Evolutionary conservation across 2,888 invertebrate genomes (phyloP), one percentile per base, ranked within the genome.

Genomic region (Bibio marci): DNA sequence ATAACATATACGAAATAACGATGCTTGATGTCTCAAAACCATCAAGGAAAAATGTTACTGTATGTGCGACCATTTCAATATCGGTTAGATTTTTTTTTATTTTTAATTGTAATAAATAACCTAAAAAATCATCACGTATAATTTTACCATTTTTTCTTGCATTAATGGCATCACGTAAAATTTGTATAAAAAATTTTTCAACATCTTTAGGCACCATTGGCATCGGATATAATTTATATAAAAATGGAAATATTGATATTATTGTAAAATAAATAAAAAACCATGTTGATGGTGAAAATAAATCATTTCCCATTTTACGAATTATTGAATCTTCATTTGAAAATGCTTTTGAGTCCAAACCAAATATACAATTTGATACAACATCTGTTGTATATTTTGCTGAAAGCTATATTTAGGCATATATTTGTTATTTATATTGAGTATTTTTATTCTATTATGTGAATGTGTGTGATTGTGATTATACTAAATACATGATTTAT

Each of bases 361-460:
- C 67, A 40, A 64, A 53, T 12, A 64, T 64, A 34, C 61, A 63
- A 40, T 57, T 59, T 2, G 62, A 59, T 1, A 67, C 62, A 32
- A 60, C 57, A 41, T 67, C 65, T 0, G 58, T 49, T 2, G 65
- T 65, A 36, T 54, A 65, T 18, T 58, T 53, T 4, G 56, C 44
- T 17, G 37, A 11, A 4, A 37, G 30, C 37, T 37, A 19, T 64
- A 37, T 52, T 52, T 22, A 6, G 30, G 45, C 49, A 38, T 50
- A 37, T 36, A 44, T 46, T 26, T 50, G 0, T 52, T 47, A 12
- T 46, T 8, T 26, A 55, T 50, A 1, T 57, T 6, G 4, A 22
- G 8, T 22, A 22, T 22, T 22, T 22, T 22, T 22, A n/a, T n/a
- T n/a, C n/a, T n/a, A n/a, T n/a, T n/a, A n/a, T n/a, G n/a, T n/a